phyloP scores from a whole-genome alignment of 2,888 invertebrate species.

The Drosophila paucipuncta region DNA sequence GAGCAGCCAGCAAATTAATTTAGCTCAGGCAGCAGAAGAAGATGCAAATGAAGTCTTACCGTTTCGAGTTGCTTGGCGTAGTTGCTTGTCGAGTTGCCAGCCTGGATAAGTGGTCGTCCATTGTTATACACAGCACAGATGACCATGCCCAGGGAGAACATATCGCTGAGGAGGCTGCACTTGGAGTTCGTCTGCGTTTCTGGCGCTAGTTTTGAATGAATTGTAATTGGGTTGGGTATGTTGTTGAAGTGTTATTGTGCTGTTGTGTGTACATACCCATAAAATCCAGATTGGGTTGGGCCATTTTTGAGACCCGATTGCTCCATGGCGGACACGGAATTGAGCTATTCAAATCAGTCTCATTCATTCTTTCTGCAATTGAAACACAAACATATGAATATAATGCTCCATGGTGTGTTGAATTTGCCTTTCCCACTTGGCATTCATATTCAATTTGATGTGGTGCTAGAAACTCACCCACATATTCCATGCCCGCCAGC shows the following conservation, averaged over 20 bases:
- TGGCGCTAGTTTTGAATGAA: slow-evolving; percentile 89
- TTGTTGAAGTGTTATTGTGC: not conserved
- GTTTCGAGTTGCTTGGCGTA: slow-evolving; percentile 96
- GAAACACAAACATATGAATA: slow-evolving; percentile 43
- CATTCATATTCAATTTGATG: slow-evolving; percentile 61
- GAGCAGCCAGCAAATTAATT: slow-evolving; percentile 51
- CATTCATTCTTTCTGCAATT: slow-evolving; percentile 89
- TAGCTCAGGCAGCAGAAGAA: slow-evolving; percentile 11
- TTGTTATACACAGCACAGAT: slow-evolving; percentile 97
- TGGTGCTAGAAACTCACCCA: slow-evolving; percentile 87
- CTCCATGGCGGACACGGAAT: slow-evolving; percentile 95
- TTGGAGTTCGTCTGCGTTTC: slow-evolving; percentile 94
- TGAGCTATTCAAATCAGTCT: slow-evolving; percentile 90
- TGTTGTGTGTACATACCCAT: slow-evolving; percentile 88
- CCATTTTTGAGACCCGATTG: slow-evolving; percentile 94
- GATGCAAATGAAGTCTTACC: slow-evolving; percentile 87
- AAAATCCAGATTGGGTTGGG: slow-evolving; percentile 97
- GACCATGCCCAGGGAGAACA: slow-evolving; percentile 98
- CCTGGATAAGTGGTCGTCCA: slow-evolving; percentile 95
- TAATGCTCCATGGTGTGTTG: slow-evolving; percentile 13
- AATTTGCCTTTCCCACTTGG: not conserved
- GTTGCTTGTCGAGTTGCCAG: slow-evolving; percentile 94
- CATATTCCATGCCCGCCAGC: slow-evolving; percentile 96
- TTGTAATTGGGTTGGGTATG: slow-evolving; percentile 1
- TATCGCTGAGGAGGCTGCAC: slow-evolving; percentile 96